Evolutionary conservation across 2,797 vertebrate genomes (phyloP).

Genomic region (Thripadectes ignobilis): DNA sequence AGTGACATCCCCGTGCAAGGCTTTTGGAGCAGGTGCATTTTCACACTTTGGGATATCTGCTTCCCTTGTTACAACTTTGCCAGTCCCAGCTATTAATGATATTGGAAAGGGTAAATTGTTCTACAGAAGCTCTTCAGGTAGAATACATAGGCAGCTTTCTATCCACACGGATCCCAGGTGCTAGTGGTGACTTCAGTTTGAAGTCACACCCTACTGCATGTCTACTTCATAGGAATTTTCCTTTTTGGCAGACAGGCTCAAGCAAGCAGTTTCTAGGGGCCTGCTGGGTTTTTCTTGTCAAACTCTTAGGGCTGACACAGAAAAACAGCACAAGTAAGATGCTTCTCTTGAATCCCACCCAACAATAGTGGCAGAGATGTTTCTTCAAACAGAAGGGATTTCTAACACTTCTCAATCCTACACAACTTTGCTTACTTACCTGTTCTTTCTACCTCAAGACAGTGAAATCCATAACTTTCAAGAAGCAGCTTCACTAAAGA

Average conservation of each 20-base stretch:
- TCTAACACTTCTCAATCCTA: background rate
- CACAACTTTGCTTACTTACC: background rate
- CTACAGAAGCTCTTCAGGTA: background rate
- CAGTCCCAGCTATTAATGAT: background rate
- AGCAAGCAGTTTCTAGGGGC: background rate
- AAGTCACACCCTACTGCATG: background rate
- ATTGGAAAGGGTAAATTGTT: background rate
- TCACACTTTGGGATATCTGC: background rate
- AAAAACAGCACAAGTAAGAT: constrained; percentile 18
- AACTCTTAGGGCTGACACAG: constrained; percentile 18
- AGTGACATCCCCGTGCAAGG: background rate
- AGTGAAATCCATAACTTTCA: background rate
- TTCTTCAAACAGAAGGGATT: background rate
- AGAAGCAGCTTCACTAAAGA: background rate
- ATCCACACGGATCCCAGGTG: background rate
- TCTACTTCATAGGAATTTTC: background rate
- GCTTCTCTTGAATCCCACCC: background rate
- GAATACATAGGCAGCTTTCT: background rate
- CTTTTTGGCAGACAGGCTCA: background rate
- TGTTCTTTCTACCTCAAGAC: background rate
- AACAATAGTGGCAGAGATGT: background rate
- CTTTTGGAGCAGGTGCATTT: background rate
- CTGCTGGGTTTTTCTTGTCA: constrained; percentile 21
- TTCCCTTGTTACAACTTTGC: background rate
- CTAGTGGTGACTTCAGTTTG: background rate